These are phyloP conservation scores for Dioctria rufipes DNA, from an alignment of 2,888 invertebrate species.

Conservation along the genomic window DNA sequence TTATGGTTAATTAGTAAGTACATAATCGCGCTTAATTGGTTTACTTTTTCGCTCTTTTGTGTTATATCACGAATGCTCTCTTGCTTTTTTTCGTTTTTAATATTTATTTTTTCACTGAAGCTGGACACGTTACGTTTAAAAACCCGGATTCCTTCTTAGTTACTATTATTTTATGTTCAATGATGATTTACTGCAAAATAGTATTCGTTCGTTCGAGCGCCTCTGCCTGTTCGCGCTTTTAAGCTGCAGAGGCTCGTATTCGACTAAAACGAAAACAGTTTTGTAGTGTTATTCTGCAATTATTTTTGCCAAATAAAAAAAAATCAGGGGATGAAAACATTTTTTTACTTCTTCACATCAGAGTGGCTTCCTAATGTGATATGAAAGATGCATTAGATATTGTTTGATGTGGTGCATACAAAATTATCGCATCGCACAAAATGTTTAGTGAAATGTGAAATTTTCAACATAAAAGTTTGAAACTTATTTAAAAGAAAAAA, in stretches of 20 bases:
- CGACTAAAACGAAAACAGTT: conserved; percentile 62
- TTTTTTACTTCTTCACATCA: background rate
- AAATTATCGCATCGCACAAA: too few relatives aligned
- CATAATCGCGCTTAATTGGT: conserved; percentile 34
- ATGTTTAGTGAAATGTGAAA: too few relatives aligned
- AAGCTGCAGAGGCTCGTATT: conserved; percentile 72
- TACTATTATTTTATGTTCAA: conserved; percentile 19
- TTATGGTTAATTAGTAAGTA: conserved; percentile 17
- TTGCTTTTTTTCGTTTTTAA: background rate
- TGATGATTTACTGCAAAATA: conserved; percentile 9
- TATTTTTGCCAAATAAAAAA: conserved; percentile 34
- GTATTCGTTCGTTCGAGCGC: conserved; percentile 58
- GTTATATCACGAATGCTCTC: background rate
- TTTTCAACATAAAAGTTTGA: too few relatives aligned
- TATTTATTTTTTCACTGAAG: background rate
- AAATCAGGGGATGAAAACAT: conserved; percentile 14
- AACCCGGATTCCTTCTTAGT: conserved; percentile 18
- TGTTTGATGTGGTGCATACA: too few relatives aligned
- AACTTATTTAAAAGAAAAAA: too few relatives aligned
- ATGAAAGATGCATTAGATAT: too few relatives aligned
- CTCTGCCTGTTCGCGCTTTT: conserved; percentile 60
- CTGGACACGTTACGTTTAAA: background rate
- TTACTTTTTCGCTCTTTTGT: conserved; percentile 12
- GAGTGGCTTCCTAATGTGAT: too few relatives aligned
- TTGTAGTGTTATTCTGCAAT: conserved; percentile 12